Percentiles rank a stretch among this genome's conserved stretches.
phyloP scores from a whole-genome alignment of 1,140 invertebrate genomes.

The Drosophila tani region DNA sequence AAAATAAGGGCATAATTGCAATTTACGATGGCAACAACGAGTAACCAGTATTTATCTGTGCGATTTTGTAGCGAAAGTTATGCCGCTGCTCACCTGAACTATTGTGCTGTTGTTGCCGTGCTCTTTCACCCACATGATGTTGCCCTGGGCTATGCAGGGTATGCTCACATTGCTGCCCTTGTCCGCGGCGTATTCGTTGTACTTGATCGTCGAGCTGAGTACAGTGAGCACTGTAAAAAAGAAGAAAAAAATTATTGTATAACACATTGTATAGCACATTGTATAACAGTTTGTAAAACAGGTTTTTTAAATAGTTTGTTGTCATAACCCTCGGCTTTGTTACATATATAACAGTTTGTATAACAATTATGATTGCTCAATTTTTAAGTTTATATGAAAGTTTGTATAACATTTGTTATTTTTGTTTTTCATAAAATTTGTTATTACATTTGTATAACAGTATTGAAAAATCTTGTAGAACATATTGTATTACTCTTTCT shows the following conservation, averaged over 20 bases:
- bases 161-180: slow-evolving; percentile 83
- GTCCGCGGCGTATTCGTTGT: slow-evolving; percentile 83
- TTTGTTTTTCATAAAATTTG: too few species aligned
- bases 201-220: slow-evolving; percentile 82
- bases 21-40: not conserved
- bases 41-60: not conserved
- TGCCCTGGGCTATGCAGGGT: slow-evolving; percentile 78
- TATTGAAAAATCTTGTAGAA: too few species aligned
- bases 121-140: slow-evolving; percentile 83
- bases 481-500: too few species aligned
- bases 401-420: too few species aligned
- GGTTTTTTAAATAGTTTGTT: too few species aligned
- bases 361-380: too few species aligned
- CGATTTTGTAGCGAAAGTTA: not conserved
- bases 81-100: slow-evolving; percentile 61
- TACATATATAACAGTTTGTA: too few species aligned
- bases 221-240: slow-evolving; percentile 79
- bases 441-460: too few species aligned
- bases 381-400: too few species aligned
- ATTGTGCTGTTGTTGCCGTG: slow-evolving; percentile 76
- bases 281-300: not conserved
- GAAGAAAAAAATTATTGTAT: too few species aligned
- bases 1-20: not conserved
- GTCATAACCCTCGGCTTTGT: too few species aligned
- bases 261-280: not conserved